Evolutionary conservation across 1,140 invertebrate genomes (phyloP).

Genomic region (Nomia melanderi): DNA sequence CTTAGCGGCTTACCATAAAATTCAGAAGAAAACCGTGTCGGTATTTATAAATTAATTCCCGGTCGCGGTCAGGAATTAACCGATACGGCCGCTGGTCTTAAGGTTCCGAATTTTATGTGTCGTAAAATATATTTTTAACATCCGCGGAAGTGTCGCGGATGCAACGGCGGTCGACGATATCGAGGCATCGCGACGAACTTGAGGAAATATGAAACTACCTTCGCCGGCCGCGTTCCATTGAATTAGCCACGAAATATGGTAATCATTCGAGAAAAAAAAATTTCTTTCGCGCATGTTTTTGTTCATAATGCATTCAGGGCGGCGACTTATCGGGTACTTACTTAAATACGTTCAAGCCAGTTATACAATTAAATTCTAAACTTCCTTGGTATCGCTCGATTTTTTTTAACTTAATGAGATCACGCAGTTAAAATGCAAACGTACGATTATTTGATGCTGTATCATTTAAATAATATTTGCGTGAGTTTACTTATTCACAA

Average conservation of each 20-base stretch:
- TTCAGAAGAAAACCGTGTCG: conserved; percentile 12
- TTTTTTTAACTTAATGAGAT: too few relatives aligned
- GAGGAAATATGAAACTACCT: not conserved
- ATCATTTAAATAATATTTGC: too few relatives aligned
- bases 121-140: conserved; percentile 41
- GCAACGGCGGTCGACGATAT: not conserved
- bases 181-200: not conserved
- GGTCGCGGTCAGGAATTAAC: conserved; percentile 12
- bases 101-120: conserved; percentile 6
- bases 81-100: conserved; percentile 1
- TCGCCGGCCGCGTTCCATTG: not conserved
- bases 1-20: conserved; percentile 30
- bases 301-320: too few relatives aligned
- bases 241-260: not conserved
- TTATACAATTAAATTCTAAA: too few relatives aligned
- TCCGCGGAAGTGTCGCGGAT: conserved; percentile 16
- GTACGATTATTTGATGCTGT: too few relatives aligned
- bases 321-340: too few relatives aligned
- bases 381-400: too few relatives aligned
- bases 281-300: too few relatives aligned
- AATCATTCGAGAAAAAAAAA: not conserved
- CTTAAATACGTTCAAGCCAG: too few relatives aligned
- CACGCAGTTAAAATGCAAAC: too few relatives aligned
- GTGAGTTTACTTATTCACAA: too few relatives aligned
- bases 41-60: conserved; percentile 32